These are phyloP conservation scores for Synergus gifuensis DNA, from an alignment of 2,888 invertebrate species.

Conservation along the genomic window DNA sequence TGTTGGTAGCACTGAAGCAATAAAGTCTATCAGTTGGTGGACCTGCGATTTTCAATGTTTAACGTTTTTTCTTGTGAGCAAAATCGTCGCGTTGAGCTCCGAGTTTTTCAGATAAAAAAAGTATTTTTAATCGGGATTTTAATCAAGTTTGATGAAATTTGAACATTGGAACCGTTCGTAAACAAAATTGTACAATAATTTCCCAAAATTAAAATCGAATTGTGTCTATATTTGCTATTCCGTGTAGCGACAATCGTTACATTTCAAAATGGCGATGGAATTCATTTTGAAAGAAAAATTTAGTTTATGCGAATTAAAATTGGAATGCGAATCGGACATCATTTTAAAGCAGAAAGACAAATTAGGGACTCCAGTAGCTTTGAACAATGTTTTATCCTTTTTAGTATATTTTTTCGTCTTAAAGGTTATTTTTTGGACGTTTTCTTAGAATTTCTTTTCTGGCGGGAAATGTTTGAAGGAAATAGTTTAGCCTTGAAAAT, in stretches of 20 bases:
- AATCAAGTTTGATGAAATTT: background rate
- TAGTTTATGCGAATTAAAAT: background rate
- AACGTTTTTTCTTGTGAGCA: background rate
- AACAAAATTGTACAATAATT: background rate
- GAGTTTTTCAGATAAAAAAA: background rate
- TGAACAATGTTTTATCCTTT: background rate
- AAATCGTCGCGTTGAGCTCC: background rate
- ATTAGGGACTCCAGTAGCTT: background rate
- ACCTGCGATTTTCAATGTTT: background rate
- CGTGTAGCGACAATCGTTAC: too few relatives aligned
- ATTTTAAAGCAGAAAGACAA: background rate
- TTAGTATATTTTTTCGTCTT: background rate
- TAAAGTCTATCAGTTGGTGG: too few relatives aligned
- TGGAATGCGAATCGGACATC: background rate
- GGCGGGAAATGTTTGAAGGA: too few relatives aligned
- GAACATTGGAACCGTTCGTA: background rate
- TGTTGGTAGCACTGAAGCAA: too few relatives aligned
- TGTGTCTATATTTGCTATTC: background rate
- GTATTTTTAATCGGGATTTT: background rate
- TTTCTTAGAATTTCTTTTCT: background rate
- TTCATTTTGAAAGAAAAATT: background rate
- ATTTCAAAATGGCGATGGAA: background rate
- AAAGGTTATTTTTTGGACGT: background rate
- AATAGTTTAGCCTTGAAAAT: too few relatives aligned
- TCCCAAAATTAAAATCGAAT: background rate